phyloP scores from a whole-genome alignment of 1,140 invertebrate genomes.

The Euwallacea fornicatus region DNA sequence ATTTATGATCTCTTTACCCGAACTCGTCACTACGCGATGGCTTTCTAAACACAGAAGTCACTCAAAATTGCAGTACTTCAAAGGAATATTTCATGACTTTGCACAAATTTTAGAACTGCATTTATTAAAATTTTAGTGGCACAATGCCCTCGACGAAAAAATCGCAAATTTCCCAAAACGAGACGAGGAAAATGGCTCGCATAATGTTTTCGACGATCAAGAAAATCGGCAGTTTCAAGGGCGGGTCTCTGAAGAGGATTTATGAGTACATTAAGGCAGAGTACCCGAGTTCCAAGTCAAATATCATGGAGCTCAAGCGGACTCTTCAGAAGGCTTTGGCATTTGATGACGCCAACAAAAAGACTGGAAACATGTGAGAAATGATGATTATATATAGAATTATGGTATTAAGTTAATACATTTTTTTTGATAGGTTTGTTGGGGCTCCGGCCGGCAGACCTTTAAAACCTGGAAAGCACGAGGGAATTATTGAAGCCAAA shows the following conservation, averaged over 20 bases:
- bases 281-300: conserved; percentile 36
- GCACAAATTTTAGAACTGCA: too few relatives aligned
- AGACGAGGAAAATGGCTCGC: conserved; percentile 24
- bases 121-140: conserved; percentile 29
- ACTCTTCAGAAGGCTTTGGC: conserved; percentile 37
- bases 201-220: conserved; percentile 38
- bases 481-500: too few relatives aligned
- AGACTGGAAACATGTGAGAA: conserved; percentile 18
- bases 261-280: conserved; percentile 35
- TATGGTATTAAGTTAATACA: too few relatives aligned
- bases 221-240: conserved; percentile 36
- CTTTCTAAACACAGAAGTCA: too few relatives aligned
- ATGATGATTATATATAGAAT: too few relatives aligned
- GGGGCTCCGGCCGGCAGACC: too few relatives aligned
- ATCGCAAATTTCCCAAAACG: background rate
- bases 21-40: too few relatives aligned
- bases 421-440: too few relatives aligned
- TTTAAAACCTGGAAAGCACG: too few relatives aligned
- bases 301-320: conserved; percentile 33
- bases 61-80: too few relatives aligned
- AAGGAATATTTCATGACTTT: too few relatives aligned
- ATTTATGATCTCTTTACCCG: too few relatives aligned
- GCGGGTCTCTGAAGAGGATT: conserved; percentile 39
- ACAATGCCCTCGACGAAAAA: conserved; percentile 25
- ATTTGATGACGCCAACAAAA: conserved; percentile 38